phyloP scores from a whole-genome alignment of 2,797 vertebrate species.

The Danio kyathit region DNA sequence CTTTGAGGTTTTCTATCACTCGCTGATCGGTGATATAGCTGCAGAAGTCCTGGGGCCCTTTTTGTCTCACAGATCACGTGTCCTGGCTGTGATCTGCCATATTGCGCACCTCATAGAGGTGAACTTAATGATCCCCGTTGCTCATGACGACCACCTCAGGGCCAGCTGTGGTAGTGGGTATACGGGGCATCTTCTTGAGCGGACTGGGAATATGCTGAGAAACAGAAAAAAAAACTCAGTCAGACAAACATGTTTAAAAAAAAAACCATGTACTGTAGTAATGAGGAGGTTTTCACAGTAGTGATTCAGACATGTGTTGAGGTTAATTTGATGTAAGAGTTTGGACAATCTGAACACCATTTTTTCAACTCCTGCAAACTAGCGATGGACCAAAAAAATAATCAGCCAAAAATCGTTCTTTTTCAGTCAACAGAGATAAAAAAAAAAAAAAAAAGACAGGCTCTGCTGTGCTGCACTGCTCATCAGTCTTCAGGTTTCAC shows the following conservation, averaged over 20 bases:
- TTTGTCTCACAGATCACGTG: slow-evolving; percentile 44
- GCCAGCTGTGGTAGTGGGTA: slow-evolving; percentile 80
- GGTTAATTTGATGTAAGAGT: too few relatives aligned
- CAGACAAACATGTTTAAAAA: not conserved
- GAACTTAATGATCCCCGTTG: slow-evolving; percentile 83
- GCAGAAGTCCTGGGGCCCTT: slow-evolving; percentile 26
- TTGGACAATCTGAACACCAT: too few relatives aligned
- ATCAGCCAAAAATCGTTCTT: too few relatives aligned
- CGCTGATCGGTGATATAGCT: slow-evolving; percentile 37
- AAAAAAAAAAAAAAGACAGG: too few relatives aligned
- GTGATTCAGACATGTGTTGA: too few relatives aligned
- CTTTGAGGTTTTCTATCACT: slow-evolving; percentile 36
- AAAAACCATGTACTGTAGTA: too few relatives aligned
- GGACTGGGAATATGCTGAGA: slow-evolving; percentile 92
- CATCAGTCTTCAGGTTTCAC: too few relatives aligned
- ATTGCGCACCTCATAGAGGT: slow-evolving; percentile 75
- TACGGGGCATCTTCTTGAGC: slow-evolving; percentile 95
- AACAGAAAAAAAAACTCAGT: not conserved
- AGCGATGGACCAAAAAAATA: too few relatives aligned
- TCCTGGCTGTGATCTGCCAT: slow-evolving; percentile 48
- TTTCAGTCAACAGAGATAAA: too few relatives aligned
- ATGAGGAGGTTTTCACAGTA: too few relatives aligned
- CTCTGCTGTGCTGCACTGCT: too few relatives aligned
- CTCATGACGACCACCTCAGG: slow-evolving; percentile 81
- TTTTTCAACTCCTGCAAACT: too few relatives aligned